phyloP scores from a whole-genome alignment of 35 echinoderm and acorn worm species.

The Holothuria glaberrima region DNA sequence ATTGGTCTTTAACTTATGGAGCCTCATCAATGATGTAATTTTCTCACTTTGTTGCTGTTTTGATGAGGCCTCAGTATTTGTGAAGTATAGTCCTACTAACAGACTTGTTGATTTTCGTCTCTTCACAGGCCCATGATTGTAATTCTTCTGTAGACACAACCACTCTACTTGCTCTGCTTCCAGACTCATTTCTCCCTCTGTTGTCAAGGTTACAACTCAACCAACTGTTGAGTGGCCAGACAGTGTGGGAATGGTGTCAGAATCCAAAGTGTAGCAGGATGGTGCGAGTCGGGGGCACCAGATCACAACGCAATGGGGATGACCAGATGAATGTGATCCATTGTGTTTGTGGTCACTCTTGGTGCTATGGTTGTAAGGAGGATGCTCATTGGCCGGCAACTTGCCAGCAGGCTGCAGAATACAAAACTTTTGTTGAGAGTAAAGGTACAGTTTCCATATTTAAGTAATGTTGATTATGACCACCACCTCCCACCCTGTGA shows the following conservation, averaged over 20 bases:
- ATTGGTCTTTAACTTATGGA: too few relatives aligned
- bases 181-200: slow-evolving; percentile 48
- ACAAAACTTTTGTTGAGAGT: slow-evolving; percentile 48
- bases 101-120: slow-evolving; percentile 13
- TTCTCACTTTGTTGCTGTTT: too few relatives aligned
- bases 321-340: slow-evolving; percentile 62
- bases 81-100: background rate
- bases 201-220: slow-evolving; percentile 53
- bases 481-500: too few relatives aligned
- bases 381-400: slow-evolving; percentile 92
- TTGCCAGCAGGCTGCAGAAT: slow-evolving; percentile 81
- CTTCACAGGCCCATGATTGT: slow-evolving; percentile 81
- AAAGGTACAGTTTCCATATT: slow-evolving; percentile 47
- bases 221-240: slow-evolving; percentile 59
- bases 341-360: slow-evolving; percentile 86
- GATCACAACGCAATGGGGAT: slow-evolving; percentile 1
- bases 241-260: slow-evolving; percentile 75
- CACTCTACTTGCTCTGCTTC: slow-evolving; percentile 71
- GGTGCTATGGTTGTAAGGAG: slow-evolving; percentile 87
- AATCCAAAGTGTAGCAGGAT: slow-evolving; percentile 76
- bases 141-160: slow-evolving; percentile 63
- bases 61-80: background rate
- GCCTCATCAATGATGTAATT: too few relatives aligned
- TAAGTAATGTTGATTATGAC: too few relatives aligned
- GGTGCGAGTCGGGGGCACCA: slow-evolving; percentile 18